Conservation (phyloP, 2,888 invertebrate genomes). For the Brachypterus glaber region DNA sequence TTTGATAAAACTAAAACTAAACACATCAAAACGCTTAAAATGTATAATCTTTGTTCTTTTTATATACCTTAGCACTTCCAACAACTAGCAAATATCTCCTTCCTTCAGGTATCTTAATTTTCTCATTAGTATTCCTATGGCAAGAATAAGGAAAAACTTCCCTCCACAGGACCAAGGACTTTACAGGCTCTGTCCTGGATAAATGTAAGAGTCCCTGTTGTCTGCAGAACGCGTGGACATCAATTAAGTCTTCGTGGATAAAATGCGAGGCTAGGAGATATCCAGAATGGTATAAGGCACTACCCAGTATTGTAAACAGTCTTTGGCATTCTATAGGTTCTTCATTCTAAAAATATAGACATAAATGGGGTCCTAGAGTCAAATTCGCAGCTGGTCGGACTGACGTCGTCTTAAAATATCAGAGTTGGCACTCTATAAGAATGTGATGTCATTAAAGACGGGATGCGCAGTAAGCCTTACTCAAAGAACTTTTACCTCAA, state of each 20-base stretch:
- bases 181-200: constrained; percentile 54
- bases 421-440: too few relatives aligned
- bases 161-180: constrained; percentile 66
- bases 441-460: too few relatives aligned
- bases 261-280: constrained; percentile 72
- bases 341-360: constrained; percentile 65
- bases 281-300: constrained; percentile 49
- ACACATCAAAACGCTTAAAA: too few relatives aligned
- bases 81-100: constrained; percentile 66
- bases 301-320: constrained; percentile 48
- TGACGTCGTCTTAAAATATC: too few relatives aligned
- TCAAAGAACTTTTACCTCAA: too few relatives aligned
- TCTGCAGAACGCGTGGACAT: constrained; percentile 65
- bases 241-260: constrained; percentile 60
- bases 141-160: constrained; percentile 57
- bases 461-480: too few relatives aligned
- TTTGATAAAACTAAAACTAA: too few relatives aligned
- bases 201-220: constrained; percentile 66
- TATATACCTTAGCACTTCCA: constrained; percentile 53
- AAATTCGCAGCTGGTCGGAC: not conserved
- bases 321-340: constrained; percentile 67
- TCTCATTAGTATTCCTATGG: constrained; percentile 27
- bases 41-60: too few relatives aligned
- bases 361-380: too few relatives aligned
- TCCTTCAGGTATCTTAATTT: constrained; percentile 47